A percentile compares a stretch with the other conserved stretches of the same genome.
Conservation (phyloP, 2,888 invertebrate genomes). For the Limnephilus rhombicus region DNA sequence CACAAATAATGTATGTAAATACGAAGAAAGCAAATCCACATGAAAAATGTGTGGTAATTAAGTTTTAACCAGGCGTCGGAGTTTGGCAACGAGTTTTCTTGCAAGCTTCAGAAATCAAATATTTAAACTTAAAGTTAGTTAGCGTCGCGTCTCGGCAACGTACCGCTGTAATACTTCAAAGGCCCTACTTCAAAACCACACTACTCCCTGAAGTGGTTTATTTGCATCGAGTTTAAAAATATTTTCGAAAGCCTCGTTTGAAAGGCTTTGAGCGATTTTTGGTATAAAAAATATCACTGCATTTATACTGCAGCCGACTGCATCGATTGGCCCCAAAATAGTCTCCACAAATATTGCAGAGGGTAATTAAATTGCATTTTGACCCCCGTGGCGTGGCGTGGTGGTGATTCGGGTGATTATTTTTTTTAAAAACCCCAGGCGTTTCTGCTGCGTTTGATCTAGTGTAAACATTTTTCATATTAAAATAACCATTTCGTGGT, state of each 20-base stretch:
- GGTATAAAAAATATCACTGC: neutral
- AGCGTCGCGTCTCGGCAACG: neutral
- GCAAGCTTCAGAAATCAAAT: neutral
- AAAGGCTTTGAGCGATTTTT: neutral
- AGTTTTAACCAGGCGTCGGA: neutral
- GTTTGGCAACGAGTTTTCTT: neutral
- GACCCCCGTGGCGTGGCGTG: neutral
- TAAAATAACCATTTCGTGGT: neutral
- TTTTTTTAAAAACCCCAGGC: neutral
- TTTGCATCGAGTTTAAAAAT: neutral
- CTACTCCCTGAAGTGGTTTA: neutral
- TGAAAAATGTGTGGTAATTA: neutral
- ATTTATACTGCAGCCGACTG: neutral
- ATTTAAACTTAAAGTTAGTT: neutral
- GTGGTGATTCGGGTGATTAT: neutral
- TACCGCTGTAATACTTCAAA: neutral
- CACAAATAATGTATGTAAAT: neutral
- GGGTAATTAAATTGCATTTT: neutral
- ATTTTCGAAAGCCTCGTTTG: neutral
- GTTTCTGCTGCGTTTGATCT: neutral
- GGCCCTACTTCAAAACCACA: neutral
- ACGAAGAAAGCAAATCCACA: neutral
- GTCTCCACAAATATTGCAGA: neutral
- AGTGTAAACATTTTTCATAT: neutral
- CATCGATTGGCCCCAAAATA: neutral